Evolutionary conservation across 2,797 vertebrate species (phyloP), one percentile per base, ranked within the genome.

Genomic region (Esox lucius): DNA sequence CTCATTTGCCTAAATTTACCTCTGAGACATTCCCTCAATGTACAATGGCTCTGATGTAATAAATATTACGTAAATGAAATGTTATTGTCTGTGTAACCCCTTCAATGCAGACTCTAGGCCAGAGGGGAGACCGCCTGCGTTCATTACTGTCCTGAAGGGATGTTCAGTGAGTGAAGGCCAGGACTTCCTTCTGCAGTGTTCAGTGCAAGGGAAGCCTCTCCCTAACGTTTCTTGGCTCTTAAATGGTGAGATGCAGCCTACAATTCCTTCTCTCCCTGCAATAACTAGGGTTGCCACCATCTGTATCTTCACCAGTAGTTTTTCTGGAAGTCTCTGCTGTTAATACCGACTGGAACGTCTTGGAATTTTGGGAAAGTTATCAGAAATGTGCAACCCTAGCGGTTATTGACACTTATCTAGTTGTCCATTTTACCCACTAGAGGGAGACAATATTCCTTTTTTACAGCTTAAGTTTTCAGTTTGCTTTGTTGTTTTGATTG

Each of bases 191-290:
- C 90, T 97, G 80, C 91, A 88, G 77, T 96, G 94, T 76, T 87
- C 84, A 0, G 88, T 96, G 65, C 90, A 87, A 70, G 95, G 95
- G 0, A 81, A 79, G 19, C 95, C 95, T 0, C 70, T 78, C 22
- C 95, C 95, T 15, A 86, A 65, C 7, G 86, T 96, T 86, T 90
- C 89, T 0, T 96, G 95, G 95, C 89, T 95, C n/a, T 87, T 95
- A 67, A 95, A 96, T 19, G 95, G 95, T 96, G 91, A 96, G 93
- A 71, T 11, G 1, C 42, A 13, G 42, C 9, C 42, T 13, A 46
- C 42, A 46, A 46, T 46, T 61, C 9, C 22, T n/a, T 61, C 56
- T 61, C 22, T 24, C 56, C 56, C 22, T 24, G 22, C 22, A 61
- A 24, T 61, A 24, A 61, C 56, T 24, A 1, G 22, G 22, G 3